phyloP scores from a whole-genome alignment of 2,113 vertebrate species.

The Ellobius talpinus region DNA sequence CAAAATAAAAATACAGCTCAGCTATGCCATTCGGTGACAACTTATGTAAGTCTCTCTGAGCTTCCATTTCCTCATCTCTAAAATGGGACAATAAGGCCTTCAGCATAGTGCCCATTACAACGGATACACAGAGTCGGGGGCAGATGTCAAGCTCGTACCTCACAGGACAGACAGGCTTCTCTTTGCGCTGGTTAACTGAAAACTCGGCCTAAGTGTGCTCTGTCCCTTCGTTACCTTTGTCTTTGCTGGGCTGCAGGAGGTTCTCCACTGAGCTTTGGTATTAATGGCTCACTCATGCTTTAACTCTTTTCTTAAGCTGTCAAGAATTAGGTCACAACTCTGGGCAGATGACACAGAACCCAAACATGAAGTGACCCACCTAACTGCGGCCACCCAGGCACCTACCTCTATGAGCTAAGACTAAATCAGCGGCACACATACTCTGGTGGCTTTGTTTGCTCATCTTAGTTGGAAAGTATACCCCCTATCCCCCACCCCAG shows the following conservation, averaged over 20 bases:
- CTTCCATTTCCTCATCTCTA: background rate
- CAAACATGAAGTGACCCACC: background rate
- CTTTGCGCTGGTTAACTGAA: background rate
- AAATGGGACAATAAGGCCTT: background rate
- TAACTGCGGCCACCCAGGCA: background rate
- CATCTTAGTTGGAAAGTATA: background rate
- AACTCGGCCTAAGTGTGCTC: background rate
- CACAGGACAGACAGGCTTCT: fast-evolving
- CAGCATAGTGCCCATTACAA: background rate
- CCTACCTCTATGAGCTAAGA: background rate
- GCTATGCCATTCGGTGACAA: background rate
- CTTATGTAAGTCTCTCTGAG: background rate
- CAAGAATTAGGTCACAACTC: background rate
- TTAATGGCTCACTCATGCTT: background rate
- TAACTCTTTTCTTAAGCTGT: background rate
- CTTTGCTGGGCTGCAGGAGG: background rate
- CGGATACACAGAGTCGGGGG: background rate
- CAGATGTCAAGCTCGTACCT: background rate
- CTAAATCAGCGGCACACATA: background rate
- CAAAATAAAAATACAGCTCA: background rate
- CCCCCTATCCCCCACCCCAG: no score
- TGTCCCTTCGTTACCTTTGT: background rate
- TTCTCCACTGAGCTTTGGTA: background rate
- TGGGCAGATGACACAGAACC: background rate
- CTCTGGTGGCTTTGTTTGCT: background rate